Conservation (phyloP, 2,113 vertebrate species). For the Lophius piscatorius region DNA sequence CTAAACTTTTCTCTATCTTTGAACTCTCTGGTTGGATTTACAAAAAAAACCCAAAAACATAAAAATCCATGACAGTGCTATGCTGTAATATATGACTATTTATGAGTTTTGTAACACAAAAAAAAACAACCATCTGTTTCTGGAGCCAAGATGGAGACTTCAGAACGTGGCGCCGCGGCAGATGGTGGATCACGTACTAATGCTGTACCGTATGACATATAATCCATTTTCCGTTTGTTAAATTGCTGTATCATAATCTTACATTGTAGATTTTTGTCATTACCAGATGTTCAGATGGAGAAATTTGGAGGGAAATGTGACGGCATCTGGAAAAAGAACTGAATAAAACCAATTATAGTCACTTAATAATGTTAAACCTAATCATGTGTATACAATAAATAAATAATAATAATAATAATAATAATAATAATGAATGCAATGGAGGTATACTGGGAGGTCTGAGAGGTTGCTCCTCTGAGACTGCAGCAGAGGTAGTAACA, state of each 20-base stretch:
- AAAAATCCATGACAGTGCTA: conserved; percentile 7
- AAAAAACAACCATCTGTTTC: conserved; percentile 27
- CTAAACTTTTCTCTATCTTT: conserved; percentile 2
- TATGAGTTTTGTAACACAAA: conserved; percentile 7
- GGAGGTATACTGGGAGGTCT: no score
- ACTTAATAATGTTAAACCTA: no score
- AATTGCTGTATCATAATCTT: conserved; percentile 35
- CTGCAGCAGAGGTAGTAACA: no score
- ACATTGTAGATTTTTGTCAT: conserved; percentile 18
- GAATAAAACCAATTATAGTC: no score
- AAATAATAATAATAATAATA: no score
- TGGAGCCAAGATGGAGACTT: conserved; percentile 31
- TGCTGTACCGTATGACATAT: conserved; percentile 22
- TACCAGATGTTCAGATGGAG: conserved; percentile 21
- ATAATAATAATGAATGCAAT: no score
- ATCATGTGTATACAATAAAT: no score
- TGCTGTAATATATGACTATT: conserved; percentile 7
- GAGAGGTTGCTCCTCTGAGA: no score
- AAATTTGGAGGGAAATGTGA: neutral
- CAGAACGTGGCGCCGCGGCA: conserved; percentile 11
- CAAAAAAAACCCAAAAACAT: no score
- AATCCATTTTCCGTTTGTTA: conserved; percentile 50
- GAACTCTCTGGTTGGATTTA: conserved; percentile 16
- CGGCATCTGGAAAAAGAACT: conserved; percentile 15
- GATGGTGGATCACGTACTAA: conserved; percentile 35